Evolutionary conservation across 2,113 vertebrate species (phyloP).

Genomic region (Paralichthys olivaceus): DNA sequence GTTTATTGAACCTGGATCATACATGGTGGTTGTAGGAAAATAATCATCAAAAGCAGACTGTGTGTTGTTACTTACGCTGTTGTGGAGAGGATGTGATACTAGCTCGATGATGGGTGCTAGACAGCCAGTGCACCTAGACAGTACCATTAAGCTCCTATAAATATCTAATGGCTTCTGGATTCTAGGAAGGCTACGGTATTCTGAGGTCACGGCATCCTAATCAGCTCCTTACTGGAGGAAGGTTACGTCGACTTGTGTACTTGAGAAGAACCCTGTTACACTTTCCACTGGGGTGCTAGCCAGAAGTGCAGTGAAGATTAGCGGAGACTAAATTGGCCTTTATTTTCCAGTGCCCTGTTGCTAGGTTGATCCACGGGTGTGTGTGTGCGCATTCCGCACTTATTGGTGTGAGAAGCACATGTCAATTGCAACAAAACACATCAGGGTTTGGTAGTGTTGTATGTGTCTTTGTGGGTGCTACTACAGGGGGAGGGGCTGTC

Average conservation of each 20-base stretch:
- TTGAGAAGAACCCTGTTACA: slow-evolving; percentile 52
- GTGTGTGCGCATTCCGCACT: slow-evolving; percentile 20
- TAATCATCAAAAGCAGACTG: slow-evolving; percentile 56
- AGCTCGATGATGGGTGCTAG: slow-evolving; percentile 54
- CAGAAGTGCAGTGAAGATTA: slow-evolving; percentile 27
- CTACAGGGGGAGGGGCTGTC: slow-evolving; percentile 74
- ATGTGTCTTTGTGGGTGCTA: slow-evolving; percentile 60
- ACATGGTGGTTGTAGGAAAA: slow-evolving; percentile 41
- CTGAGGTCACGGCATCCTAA: slow-evolving; percentile 64
- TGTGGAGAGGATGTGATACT: slow-evolving; percentile 44
- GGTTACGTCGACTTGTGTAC: slow-evolving; percentile 35
- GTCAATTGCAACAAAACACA: slow-evolving; percentile 67
- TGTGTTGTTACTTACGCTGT: slow-evolving; percentile 39
- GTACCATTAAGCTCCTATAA: slow-evolving; percentile 75
- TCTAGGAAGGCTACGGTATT: slow-evolving; percentile 74
- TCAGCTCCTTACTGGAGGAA: slow-evolving; percentile 58
- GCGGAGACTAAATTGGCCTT: slow-evolving; percentile 14
- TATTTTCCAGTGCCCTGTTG: slow-evolving; percentile 16
- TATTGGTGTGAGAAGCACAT: slow-evolving; percentile 59
- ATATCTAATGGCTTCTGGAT: slow-evolving; percentile 75
- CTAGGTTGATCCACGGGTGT: slow-evolving; percentile 6
- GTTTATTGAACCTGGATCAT: slow-evolving; percentile 35
- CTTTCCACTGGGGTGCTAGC: slow-evolving; percentile 37
- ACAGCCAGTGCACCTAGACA: slow-evolving; percentile 53
- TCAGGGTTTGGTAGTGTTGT: slow-evolving; percentile 48